phyloP scores from a whole-genome alignment of 2,797 vertebrate species.

The Anabacerthia variegaticeps region DNA sequence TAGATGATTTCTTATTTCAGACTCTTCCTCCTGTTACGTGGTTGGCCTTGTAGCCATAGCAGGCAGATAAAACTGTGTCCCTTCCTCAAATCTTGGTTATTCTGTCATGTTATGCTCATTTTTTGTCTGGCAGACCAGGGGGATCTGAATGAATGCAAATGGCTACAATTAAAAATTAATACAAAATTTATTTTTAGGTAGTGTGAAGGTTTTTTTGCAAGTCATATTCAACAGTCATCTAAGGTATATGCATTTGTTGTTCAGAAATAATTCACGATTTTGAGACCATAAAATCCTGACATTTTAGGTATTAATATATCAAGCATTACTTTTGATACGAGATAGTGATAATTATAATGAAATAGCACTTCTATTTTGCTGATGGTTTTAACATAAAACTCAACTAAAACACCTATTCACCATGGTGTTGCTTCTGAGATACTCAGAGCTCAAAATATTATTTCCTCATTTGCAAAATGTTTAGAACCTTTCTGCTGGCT shows the following conservation, averaged over 20 bases:
- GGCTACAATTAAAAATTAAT: not conserved
- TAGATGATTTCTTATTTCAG: not conserved
- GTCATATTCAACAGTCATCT: not conserved
- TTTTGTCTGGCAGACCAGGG: not conserved
- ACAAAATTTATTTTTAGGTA: not conserved
- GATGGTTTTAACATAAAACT: not conserved
- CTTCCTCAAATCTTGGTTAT: not conserved
- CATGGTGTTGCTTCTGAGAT: not conserved
- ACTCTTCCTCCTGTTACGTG: not conserved
- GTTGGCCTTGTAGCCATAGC: not conserved
- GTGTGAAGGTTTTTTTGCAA: not conserved
- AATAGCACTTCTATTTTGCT: not conserved
- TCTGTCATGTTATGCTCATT: not conserved
- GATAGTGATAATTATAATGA: not conserved
- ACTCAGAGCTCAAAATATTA: not conserved
- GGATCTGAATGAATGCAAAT: not conserved
- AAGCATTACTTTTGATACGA: not conserved
- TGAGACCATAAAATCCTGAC: not conserved
- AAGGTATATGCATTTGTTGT: not conserved
- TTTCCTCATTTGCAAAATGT: not conserved
- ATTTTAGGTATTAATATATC: not conserved
- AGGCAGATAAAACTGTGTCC: not conserved
- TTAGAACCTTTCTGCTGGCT: not conserved
- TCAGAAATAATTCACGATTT: not conserved
- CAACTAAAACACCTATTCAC: not conserved